Base-by-base conservation (phyloP, 2,797 vertebrate species). In the Sebastes vulpes region DNA sequence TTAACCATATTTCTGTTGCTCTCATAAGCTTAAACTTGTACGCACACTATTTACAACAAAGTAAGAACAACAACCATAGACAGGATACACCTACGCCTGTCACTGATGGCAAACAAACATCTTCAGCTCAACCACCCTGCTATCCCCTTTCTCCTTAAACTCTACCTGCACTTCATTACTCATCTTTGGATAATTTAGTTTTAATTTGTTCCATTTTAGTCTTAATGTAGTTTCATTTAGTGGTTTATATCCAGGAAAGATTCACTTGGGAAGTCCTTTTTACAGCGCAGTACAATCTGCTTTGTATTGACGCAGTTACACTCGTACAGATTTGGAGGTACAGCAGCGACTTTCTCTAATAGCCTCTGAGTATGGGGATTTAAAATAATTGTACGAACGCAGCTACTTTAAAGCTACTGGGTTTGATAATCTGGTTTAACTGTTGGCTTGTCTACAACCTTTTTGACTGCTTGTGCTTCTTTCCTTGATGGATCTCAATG, bases 111-210 rank as follows among this genome's bases (percentile, higher is more conserved):
- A 72, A 81, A 72, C 14, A 6, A 64, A 54, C 46, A 35, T 68
- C 58, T 75, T 48, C 25, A 38, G 32, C 48, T 57, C 16, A 54
- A 21, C 16, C 12, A 11, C 32, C 38, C 28, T 2, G 16, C n/a
- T 9, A 20, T 50, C n/a, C 9, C 48, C 48, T 9, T 50, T 67
- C 11, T 57, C 26, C n/a, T 32, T 52, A 69, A 25, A 46, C 59
- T 35, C 35, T 28, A n/a, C 57, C 64, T 9, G 18, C 50, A 11
- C 50, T 52, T 64, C 50, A 68, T 73, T 48, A 74, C 60, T 57
- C 52, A 64, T 70, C 35, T 38, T 53, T 48, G 5, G 42, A 69
- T 85, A n/a, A 77, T 77, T 67, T 3, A 3, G 12, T 65, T 77
- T 73, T 48, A 20, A 57, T 71, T 68, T 67, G 35, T 63, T 57